Evolutionary conservation across 2,888 invertebrate species (phyloP), one percentile per base, ranked within the genome.

Genomic region (Thecocarcelia acutangulata): DNA sequence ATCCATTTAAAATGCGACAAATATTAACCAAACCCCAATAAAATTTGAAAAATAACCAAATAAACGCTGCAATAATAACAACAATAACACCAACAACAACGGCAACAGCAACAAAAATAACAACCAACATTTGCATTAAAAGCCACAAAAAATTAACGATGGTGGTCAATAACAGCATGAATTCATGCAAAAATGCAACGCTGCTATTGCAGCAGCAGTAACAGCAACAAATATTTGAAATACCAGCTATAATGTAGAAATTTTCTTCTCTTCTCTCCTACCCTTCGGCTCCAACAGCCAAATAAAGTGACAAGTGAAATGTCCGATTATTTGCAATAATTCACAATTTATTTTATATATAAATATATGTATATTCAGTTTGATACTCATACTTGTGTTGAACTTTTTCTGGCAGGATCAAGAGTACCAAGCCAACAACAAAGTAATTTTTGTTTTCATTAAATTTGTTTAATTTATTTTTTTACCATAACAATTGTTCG

Each of bases 271-370:
- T 9, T 24, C 50, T 37, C 68, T 17, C 68, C 15, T 24, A n/a
- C 44, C 42, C 42, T 19, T 21, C 46, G 21, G 5, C 33, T n/a
- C n/a, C 24, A 58, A 11, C 44, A 72, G 48, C 68, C 68, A 58
- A 61, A 78, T 76, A 83, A 88, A 89, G 87, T 90, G 90, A 90
- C 90, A 90, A 87, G 88, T 89, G 90, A 90, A 90, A 89, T 87
- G 89, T 88, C 89, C 89, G 89, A 90, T 89, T 89, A 88, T 88
- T 87, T 87, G 86, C 87, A 87, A 87, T 87, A 87, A 86, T 85
- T 87, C 86, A 87, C 85, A 81, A 81, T 81, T 81, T 81, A 77
- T 69, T 69, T 52, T 44, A 24, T 48, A 61, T 28, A 69, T 42
- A 44, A 17, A 74, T 52, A 63, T 24, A 40, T 42, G 59, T n/a